Evolutionary conservation across 2,113 vertebrate genomes (phyloP).

Genomic region (Hemibagrus wyckioides): DNA sequence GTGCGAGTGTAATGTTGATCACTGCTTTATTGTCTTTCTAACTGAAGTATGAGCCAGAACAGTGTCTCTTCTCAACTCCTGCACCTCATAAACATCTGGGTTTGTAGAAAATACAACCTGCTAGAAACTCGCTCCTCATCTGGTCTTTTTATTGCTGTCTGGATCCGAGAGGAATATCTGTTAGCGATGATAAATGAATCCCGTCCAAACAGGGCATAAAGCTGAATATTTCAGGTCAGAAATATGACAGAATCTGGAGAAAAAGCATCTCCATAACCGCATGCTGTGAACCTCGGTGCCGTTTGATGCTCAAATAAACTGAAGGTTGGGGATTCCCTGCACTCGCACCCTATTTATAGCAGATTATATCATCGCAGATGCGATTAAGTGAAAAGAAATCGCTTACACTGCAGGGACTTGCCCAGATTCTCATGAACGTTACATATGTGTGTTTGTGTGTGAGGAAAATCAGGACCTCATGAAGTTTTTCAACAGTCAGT

Average conservation of each 20-base stretch:
- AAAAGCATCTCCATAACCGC: background rate
- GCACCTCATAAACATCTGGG: background rate
- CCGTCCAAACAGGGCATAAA: background rate
- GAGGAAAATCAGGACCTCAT: background rate
- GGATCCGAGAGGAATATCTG: background rate
- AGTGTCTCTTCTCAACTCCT: background rate
- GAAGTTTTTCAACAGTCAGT: background rate
- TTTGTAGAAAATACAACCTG: background rate
- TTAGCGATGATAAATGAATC: background rate
- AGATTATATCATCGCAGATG: background rate
- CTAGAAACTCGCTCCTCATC: background rate
- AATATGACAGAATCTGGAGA: background rate
- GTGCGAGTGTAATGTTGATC: too few relatives aligned
- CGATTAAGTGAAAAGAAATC: background rate
- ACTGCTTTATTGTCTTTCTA: too few relatives aligned
- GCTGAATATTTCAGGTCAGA: background rate
- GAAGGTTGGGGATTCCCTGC: background rate
- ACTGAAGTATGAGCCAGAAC: background rate
- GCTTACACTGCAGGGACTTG: background rate
- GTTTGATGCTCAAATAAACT: background rate
- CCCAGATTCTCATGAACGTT: background rate
- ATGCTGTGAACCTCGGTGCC: background rate
- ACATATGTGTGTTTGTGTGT: too few relatives aligned
- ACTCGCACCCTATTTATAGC: background rate
- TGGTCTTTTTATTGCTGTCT: background rate